A percentile compares a stretch with the other conserved stretches of the same genome.
Evolutionary conservation across 1,140 invertebrate genomes (phyloP).

Genomic region (Pachyrhynchus sulphureomaculatus): DNA sequence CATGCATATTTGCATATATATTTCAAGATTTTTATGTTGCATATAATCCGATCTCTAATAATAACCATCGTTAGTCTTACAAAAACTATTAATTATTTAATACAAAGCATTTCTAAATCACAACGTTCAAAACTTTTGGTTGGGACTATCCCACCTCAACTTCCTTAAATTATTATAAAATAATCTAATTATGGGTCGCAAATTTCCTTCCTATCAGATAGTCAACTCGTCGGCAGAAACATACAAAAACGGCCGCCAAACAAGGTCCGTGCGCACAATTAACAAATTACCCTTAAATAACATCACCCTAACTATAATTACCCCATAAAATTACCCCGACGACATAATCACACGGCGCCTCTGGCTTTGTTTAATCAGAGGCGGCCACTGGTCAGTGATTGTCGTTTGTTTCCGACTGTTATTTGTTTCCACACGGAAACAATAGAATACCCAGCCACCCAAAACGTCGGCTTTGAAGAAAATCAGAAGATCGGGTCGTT

Average conservation of each 20-base stretch:
- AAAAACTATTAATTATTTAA: no score
- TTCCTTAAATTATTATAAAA: no score
- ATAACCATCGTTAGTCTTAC: no score
- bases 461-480: neutral
- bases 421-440: slow-evolving; percentile 3
- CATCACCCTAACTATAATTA: neutral
- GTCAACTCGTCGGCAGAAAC: neutral
- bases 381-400: slow-evolving; percentile 8
- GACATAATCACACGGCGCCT: slow-evolving; percentile 4
- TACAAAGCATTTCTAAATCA: no score
- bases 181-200: no score
- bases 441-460: neutral
- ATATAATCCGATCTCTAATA: no score
- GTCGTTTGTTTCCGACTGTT: slow-evolving; percentile 1
- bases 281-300: slow-evolving; percentile 4
- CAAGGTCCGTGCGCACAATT: neutral
- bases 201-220: neutral
- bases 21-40: no score
- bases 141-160: no score
- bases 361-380: slow-evolving; percentile 1
- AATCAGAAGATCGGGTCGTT: neutral
- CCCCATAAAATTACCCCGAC: neutral
- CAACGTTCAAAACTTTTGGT: no score
- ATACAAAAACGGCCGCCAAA: neutral
- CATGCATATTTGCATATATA: no score